Percentiles rank a stretch among this genome's conserved stretches.
phyloP scores from a whole-genome alignment of 2,888 invertebrate species.

The Cephus pulcher region DNA sequence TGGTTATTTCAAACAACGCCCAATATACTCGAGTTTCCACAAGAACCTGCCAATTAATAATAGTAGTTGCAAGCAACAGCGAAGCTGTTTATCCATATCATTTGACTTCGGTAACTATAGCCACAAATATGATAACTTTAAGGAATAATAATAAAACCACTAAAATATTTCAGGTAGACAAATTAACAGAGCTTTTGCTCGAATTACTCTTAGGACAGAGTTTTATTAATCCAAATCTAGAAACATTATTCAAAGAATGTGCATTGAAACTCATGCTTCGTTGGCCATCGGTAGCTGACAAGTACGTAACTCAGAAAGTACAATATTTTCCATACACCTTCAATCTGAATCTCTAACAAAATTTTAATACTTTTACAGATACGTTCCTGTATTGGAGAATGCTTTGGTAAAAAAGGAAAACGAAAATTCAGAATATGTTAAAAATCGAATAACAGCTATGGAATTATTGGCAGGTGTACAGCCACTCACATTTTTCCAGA shows the following conservation, averaged over 20 bases:
- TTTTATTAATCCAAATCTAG: constrained; percentile 60
- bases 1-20: constrained; percentile 63
- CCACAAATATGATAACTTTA: not conserved
- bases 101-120: constrained; percentile 54
- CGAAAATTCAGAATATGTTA: constrained; percentile 42
- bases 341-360: not conserved
- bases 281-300: constrained; percentile 62
- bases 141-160: not conserved
- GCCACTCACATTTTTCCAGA: constrained; percentile 55
- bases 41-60: constrained; percentile 61
- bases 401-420: constrained; percentile 53
- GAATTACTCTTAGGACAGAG: constrained; percentile 59
- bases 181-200: constrained; percentile 58
- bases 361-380: constrained; percentile 35
- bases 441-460: constrained; percentile 53
- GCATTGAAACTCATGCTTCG: constrained; percentile 62
- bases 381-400: constrained; percentile 54
- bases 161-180: constrained; percentile 52
- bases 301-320: constrained; percentile 30
- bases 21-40: constrained; percentile 62
- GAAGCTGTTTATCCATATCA: constrained; percentile 62
- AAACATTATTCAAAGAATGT: constrained; percentile 60
- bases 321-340: not conserved
- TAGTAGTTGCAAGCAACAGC: constrained; percentile 61
- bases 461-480: constrained; percentile 59